Evolutionary conservation across 2,797 vertebrate genomes (phyloP).

Genomic region (Falco berigora): DNA sequence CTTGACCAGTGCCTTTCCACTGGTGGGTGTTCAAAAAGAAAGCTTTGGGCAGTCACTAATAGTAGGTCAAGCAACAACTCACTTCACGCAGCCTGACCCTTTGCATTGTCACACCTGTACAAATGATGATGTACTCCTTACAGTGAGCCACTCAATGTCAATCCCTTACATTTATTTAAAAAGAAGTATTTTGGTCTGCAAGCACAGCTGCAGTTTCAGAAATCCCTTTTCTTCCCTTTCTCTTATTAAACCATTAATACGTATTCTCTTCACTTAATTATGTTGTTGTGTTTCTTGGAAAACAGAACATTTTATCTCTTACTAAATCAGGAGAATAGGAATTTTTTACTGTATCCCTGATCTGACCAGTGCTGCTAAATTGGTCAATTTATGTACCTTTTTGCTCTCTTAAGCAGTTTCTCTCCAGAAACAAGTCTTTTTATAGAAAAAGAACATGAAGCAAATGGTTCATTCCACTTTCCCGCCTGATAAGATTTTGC

Average conservation of each 20-base stretch:
- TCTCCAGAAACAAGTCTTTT: slow-evolving; percentile 15
- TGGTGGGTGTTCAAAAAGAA: background rate
- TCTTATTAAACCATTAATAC: background rate
- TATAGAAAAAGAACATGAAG: background rate
- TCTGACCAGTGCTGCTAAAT: background rate
- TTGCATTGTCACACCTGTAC: background rate
- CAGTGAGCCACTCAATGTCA: background rate
- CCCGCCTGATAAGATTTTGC: slow-evolving; percentile 17
- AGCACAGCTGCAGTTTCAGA: background rate
- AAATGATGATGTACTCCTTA: background rate
- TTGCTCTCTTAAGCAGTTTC: background rate
- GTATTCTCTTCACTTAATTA: background rate
- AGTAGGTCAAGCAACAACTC: background rate
- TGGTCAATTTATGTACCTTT: slow-evolving; percentile 27
- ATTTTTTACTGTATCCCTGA: background rate
- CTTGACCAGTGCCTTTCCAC: background rate
- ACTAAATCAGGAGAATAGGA: background rate
- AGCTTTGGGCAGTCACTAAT: background rate
- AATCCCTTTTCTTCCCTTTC: background rate
- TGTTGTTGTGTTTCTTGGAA: background rate
- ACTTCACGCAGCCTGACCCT: background rate
- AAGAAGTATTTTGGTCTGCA: background rate
- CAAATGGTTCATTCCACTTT: background rate
- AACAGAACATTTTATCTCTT: background rate
- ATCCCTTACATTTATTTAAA: background rate